Evolutionary conservation across 2,888 invertebrate genomes (phyloP), one percentile per base, ranked within the genome.

Genomic region (Rhamphomyia laevipes): DNA sequence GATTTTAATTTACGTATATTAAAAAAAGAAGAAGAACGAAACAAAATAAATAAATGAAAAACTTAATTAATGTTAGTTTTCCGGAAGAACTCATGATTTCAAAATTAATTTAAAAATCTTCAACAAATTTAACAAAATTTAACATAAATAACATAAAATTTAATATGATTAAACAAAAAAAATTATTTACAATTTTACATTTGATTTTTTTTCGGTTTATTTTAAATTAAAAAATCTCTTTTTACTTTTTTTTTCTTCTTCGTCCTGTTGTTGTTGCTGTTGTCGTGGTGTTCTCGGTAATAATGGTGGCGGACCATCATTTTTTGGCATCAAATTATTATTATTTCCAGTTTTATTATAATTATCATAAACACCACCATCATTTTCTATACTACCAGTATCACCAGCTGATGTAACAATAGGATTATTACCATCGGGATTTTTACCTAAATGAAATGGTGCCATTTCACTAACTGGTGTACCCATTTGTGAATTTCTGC

Each of bases 391-490:
- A 21, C 21, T 21, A 21, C 4, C 21, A 21, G 4, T 5, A 9
- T 27, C 23, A 27, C 23, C 23, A 7, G 6, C 7, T 2, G n/a
- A n/a, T n/a, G 9, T 27, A 27, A 7, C 23, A 7, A 9, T 27
- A 2, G 23, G 23, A 27, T 9, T 27, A 13, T 65, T 61, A 43
- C 61, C 61, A 12, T 49, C 27, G 10, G 40, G 40, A 21, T 30
- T 46, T 16, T 31, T 31, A 18, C 65, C 65, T 0, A 68, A 43
- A 51, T 71, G 70, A 3, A 66, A 61, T 7, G 64, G 58, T 6
- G 64, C 59, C 7, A 66, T 13, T 35, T 13, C 35, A 35, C n/a
- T n/a, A 13, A 35, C 23, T 42, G 42, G 42, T 15, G 42, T 23
- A 4, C 15, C 35, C 12, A 30, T 17, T 48, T 23, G 41, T 33